These are phyloP conservation scores for Triplophysa tibetana DNA, from an alignment of 2,113 vertebrate species.

Conservation along the genomic window DNA sequence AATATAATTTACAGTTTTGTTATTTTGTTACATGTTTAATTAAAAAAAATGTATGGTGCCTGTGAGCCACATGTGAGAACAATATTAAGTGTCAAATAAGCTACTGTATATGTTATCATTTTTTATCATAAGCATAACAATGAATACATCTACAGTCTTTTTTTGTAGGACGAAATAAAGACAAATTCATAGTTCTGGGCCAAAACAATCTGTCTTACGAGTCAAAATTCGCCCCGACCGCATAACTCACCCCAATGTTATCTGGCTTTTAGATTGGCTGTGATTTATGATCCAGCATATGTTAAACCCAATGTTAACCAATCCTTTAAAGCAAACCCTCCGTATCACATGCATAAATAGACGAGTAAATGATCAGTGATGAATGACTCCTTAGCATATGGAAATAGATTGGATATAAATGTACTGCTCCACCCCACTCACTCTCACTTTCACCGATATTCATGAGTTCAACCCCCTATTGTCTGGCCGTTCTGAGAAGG, in stretches of 20 bases:
- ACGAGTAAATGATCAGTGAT: conserved; percentile 27
- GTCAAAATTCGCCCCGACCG: background rate
- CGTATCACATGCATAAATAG: conserved; percentile 20
- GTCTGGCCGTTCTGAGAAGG: conserved; percentile 34
- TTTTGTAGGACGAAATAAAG: background rate
- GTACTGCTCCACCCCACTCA: conserved; percentile 24
- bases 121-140: background rate
- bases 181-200: background rate
- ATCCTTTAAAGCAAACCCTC: conserved; percentile 17
- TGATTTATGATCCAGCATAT: conserved; percentile 26
- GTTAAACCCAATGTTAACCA: conserved; percentile 31
- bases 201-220: background rate
- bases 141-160: background rate
- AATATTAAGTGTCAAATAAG: conserved; percentile 7
- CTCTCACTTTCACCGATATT: conserved; percentile 40
- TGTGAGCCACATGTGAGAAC: background rate
- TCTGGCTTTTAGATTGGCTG: background rate
- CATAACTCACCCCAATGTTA: background rate
- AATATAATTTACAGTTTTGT: conserved; percentile 8
- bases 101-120: background rate
- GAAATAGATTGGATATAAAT: conserved; percentile 31
- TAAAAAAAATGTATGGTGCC: background rate
- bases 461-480: conserved; percentile 41
- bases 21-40: conserved; percentile 26
- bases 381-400: conserved; percentile 31